Base-by-base conservation (phyloP, 2,888 invertebrate genomes). In the Pyralis farinalis region DNA sequence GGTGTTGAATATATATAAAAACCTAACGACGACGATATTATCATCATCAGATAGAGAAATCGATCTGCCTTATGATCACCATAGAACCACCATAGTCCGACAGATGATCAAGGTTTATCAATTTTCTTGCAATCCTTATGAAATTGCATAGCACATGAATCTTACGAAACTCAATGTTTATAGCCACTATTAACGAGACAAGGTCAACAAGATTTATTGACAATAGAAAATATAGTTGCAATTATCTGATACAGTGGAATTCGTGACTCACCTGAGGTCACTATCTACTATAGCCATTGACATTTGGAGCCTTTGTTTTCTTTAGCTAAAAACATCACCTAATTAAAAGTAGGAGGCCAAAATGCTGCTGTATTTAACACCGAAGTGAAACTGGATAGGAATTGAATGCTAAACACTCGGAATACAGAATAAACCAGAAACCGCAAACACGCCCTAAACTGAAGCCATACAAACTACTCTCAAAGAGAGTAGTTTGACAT, bases 201-300 rank as follows among this genome's bases (percentile, higher is more conserved):
- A 81, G 81, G 80, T 69, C 69, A 71, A 50, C 62, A 43, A 66
- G 58, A 58, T 62, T 68, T 72, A 76, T 73, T 71, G 73, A 71
- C 74, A 71, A 74, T 67, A 73, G 76, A 81, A 64, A 77, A 74
- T 70, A 77, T 77, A 59, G 55, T 58, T 61, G 63, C 70, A 68
- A 73, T 72, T 76, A 85, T 78, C 77, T 74, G 80, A 83, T 83
- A 75, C 64, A 62, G 63, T 58, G 57, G 61, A 65, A 66, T 63
- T 82, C 84, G 83, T 86, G 83, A 81, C 77, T 69, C 56, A 66
- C 63, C 56, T 63, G 68, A 77, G 81, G 79, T 76, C 77, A 72
- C 64, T 63, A 61, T 68, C 60, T 70, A 71, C 67, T 70, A 7
- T 72, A 62, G 63, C 66, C 60, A 68, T 62, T 77, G 78, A 70